These are phyloP conservation scores for Colius striatus DNA, from an alignment of 2,113 vertebrate genomes.

Conservation along the genomic window DNA sequence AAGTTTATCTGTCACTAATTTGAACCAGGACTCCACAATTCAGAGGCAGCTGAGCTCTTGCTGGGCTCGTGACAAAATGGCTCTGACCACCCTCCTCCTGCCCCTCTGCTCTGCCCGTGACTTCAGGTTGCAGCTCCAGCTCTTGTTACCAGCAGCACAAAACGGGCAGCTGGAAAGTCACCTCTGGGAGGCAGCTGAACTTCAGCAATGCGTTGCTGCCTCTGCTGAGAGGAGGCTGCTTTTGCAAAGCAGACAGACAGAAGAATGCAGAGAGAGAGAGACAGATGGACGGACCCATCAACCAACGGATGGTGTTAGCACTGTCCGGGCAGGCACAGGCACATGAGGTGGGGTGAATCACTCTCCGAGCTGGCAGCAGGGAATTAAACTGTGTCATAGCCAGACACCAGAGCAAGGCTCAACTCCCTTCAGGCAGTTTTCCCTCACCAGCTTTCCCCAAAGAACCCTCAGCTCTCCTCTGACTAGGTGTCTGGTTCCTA, in stretches of 20 bases:
- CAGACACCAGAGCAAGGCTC: neutral
- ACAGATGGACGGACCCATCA: neutral
- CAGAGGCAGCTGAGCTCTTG: neutral
- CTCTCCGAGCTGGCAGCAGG: neutral
- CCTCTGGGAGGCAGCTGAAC: conserved; percentile 63
- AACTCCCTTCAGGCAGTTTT: neutral
- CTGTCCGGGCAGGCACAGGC: neutral
- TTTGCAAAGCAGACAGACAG: neutral
- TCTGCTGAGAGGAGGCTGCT: neutral
- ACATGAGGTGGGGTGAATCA: neutral
- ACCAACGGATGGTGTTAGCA: rapidly evolving
- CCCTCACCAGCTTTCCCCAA: neutral
- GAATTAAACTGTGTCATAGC: neutral
- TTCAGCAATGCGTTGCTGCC: neutral
- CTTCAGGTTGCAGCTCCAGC: neutral
- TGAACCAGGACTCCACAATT: neutral
- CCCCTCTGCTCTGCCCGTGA: neutral
- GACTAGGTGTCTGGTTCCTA: neutral
- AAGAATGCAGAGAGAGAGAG: neutral
- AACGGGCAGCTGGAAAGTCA: neutral
- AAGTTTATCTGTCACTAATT: neutral
- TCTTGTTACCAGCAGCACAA: neutral
- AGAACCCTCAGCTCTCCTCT: neutral
- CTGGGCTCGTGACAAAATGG: neutral
- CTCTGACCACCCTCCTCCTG: neutral